phyloP scores from a whole-genome alignment of 2,797 vertebrate genomes.

The Xyrichtys novacula region DNA sequence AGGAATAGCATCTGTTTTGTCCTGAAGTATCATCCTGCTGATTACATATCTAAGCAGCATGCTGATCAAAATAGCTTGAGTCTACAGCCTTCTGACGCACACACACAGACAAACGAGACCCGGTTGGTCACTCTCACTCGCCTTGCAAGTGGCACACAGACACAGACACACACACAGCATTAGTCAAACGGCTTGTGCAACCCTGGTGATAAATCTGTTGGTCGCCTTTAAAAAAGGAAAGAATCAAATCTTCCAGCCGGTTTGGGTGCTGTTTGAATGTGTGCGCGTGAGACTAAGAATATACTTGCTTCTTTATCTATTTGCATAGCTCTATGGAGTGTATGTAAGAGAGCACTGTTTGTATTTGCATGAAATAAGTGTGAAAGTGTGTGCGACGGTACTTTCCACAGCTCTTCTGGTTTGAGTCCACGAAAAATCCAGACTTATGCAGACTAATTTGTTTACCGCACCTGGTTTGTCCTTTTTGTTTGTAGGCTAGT shows the following conservation, averaged over 20 bases:
- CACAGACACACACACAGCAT: conserved; percentile 9
- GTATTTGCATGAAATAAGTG: conserved; percentile 2
- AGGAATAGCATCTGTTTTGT: conserved; percentile 66
- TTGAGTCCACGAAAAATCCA: conserved; percentile 30
- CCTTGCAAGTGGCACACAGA: conserved; percentile 19
- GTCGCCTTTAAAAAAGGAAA: conserved; percentile 39
- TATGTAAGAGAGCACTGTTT: conserved; percentile 9
- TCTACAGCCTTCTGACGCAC: conserved; percentile 27
- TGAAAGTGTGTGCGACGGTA: conserved; percentile 7
- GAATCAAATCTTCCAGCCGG: conserved; percentile 14
- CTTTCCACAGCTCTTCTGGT: conserved; percentile 2
- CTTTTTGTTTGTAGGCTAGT: conserved; percentile 18
- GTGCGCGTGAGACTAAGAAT: conserved; percentile 36
- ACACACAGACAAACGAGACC: conserved; percentile 23
- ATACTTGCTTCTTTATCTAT: conserved; percentile 26
- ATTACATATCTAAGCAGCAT: conserved; percentile 51
- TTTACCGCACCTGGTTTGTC: conserved; percentile 12
- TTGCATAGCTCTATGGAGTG: conserved; percentile 5
- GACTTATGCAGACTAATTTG: conserved; percentile 21
- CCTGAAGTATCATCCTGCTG: conserved; percentile 53
- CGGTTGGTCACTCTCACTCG: conserved; percentile 25
- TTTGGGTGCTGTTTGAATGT: conserved; percentile 31
- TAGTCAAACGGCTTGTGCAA: conserved; percentile 56
- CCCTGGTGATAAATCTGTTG: conserved; percentile 55
- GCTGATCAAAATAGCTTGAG: conserved; percentile 51